These are phyloP conservation scores for Ctenodactylus gundi DNA, from an alignment of 2,113 vertebrate genomes.

Conservation along the genomic window DNA sequence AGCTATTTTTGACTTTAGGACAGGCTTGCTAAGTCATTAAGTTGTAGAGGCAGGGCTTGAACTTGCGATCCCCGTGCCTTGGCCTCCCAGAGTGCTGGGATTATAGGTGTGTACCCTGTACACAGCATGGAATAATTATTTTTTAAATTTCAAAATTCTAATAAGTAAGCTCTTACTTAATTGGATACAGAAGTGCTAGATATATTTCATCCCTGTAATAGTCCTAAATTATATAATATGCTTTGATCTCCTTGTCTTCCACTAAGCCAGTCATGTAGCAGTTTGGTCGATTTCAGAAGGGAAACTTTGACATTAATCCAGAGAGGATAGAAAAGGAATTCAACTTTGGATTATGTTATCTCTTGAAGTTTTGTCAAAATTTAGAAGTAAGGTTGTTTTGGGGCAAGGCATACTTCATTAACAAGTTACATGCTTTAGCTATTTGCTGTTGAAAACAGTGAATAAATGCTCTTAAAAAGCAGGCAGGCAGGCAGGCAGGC, in stretches of 20 bases:
- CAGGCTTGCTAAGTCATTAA: no score
- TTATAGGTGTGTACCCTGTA: no score
- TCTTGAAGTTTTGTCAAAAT: slow-evolving; percentile 20
- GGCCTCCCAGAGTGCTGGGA: no score
- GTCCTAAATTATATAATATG: neutral
- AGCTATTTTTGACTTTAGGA: no score
- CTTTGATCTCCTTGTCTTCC: neutral
- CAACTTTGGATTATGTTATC: neutral
- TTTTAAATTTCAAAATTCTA: slow-evolving; percentile 16
- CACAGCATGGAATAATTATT: neutral
- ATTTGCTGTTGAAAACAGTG: neutral
- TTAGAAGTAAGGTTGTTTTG: neutral
- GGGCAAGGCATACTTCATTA: neutral
- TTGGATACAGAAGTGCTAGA: neutral
- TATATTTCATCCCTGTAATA: neutral
- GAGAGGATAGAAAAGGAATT: neutral
- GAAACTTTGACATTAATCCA: slow-evolving; percentile 1
- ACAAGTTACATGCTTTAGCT: neutral
- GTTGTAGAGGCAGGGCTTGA: no score
- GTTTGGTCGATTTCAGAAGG: neutral
- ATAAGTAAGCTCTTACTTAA: neutral
- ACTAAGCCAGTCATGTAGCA: neutral
- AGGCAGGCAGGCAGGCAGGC: neutral
- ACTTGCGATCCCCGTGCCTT: no score
- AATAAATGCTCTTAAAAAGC: slow-evolving; percentile 2